Conservation (phyloP, 1,140 invertebrate species). For the Drosophila aff. region DNA sequence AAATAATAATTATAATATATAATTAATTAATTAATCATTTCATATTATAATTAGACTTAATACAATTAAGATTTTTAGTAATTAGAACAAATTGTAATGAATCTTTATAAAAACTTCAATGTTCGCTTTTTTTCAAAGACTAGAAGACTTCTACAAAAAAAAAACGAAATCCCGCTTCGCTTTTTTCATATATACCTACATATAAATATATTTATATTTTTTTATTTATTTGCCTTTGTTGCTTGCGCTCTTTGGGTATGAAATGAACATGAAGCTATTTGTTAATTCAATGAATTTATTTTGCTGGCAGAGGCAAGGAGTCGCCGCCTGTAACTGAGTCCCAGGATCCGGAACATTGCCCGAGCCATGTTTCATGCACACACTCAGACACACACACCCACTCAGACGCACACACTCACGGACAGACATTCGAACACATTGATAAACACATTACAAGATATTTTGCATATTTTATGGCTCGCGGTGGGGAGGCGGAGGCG, state of each 20-base stretch:
- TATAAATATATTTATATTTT: not conserved
- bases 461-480: conserved; percentile 76
- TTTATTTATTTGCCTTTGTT: conserved; percentile 2
- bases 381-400: not conserved
- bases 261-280: conserved; percentile 75
- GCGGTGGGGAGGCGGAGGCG: not conserved
- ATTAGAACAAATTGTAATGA: not conserved
- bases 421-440: conserved; percentile 54
- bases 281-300: conserved; percentile 77
- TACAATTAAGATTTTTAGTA: no score
- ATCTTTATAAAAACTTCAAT: not conserved
- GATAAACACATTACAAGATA: conserved; percentile 81
- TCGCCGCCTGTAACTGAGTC: conserved; percentile 23
- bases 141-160: no score
- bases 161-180: conserved; percentile 29
- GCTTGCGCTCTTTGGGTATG: conserved; percentile 36
- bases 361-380: conserved; percentile 53
- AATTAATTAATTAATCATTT: no score
- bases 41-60: no score
- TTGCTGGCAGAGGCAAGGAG: conserved; percentile 16
- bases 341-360: conserved; percentile 43
- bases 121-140: not conserved
- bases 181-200: no score
- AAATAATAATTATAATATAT: no score
- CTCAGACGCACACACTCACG: not conserved